These are phyloP conservation scores for Flabesymbios commensalis DNA, from an alignment of 2,888 invertebrate species.

Conservation along the genomic window DNA sequence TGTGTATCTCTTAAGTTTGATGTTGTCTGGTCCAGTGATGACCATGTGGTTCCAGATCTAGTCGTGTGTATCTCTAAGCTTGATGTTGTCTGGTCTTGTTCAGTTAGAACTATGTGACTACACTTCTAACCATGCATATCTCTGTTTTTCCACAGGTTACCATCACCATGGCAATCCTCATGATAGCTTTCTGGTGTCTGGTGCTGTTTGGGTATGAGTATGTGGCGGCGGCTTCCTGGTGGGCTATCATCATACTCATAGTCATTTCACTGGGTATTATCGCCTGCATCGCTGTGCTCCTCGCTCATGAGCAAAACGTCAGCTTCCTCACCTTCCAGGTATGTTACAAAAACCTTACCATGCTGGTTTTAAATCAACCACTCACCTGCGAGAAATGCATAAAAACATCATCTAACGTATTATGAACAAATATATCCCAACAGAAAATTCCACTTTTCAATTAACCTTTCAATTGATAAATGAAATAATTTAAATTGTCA, in stretches of 20 bases:
- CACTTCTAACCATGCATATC: background rate
- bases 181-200: conserved; percentile 61
- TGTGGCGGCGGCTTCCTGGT: conserved; percentile 68
- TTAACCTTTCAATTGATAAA: too few species aligned
- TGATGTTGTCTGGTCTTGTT: too few species aligned
- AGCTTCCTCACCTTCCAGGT: conserved; percentile 60
- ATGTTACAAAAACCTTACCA: conserved; percentile 10
- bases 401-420: too few species aligned
- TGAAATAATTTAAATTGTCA: too few species aligned
- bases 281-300: conserved; percentile 51
- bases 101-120: too few species aligned
- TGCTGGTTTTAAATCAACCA: too few species aligned
- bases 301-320: conserved; percentile 60
- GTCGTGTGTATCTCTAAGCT: too few species aligned
- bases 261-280: conserved; percentile 47
- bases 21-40: too few species aligned
- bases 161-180: conserved; percentile 69
- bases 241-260: conserved; percentile 69
- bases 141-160: conserved; percentile 44
- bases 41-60: too few species aligned
- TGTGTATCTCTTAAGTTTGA: too few species aligned
- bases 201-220: conserved; percentile 68
- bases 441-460: too few species aligned
- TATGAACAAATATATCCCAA: background rate
- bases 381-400: too few species aligned